These are phyloP conservation scores for Caenorhabditis briggsae DNA, from an alignment of 1,140 invertebrate genomes.

Conservation along the genomic window DNA sequence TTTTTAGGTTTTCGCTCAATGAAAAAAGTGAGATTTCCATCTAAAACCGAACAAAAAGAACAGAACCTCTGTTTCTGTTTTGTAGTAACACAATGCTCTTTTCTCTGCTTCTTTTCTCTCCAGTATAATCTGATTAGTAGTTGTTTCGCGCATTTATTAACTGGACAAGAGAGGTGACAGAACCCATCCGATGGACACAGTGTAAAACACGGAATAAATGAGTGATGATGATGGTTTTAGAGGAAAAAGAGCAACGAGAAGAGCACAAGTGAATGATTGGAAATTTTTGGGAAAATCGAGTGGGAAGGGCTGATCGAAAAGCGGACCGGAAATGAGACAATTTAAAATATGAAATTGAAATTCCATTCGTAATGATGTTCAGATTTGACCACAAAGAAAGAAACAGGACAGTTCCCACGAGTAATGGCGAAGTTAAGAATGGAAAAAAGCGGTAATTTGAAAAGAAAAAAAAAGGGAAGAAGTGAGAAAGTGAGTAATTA, in stretches of 20 bases:
- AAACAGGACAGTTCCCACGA: background rate
- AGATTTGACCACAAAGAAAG: background rate
- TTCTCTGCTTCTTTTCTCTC: background rate
- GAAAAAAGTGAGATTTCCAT: too few relatives aligned
- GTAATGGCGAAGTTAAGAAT: constrained; percentile 33
- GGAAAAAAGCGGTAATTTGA: background rate
- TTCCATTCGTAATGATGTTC: background rate
- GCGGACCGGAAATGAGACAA: too few relatives aligned
- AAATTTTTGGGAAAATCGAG: too few relatives aligned
- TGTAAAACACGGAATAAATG: constrained; percentile 54
- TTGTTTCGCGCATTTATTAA: constrained; percentile 52
- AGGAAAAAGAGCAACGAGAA: background rate
- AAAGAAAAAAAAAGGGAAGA: background rate
- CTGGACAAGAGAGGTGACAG: background rate
- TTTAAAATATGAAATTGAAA: too few relatives aligned
- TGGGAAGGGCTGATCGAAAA: too few relatives aligned
- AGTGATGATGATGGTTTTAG: background rate
- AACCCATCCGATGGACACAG: background rate
- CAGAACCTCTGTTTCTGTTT: background rate
- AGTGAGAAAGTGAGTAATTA: constrained; percentile 39
- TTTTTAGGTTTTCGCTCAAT: too few relatives aligned
- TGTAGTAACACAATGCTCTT: constrained; percentile 4
- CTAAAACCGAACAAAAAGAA: too few relatives aligned
- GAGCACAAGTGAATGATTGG: too few relatives aligned
- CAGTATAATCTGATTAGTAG: constrained; percentile 40